Conservation (phyloP, 2,113 vertebrate species). For the Crocuta crocuta region DNA sequence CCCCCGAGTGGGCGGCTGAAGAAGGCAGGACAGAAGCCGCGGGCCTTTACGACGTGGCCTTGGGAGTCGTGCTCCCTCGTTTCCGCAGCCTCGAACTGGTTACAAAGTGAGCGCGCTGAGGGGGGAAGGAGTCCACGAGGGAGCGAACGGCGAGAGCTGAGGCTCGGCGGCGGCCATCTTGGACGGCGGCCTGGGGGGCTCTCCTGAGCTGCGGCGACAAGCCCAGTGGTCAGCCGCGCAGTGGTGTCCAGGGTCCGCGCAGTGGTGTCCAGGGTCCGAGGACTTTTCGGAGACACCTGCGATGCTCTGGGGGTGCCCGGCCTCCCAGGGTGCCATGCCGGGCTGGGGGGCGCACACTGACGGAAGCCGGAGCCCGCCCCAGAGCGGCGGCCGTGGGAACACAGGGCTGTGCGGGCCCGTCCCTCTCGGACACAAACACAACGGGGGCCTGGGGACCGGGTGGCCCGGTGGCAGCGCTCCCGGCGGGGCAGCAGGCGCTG, state of each 20-base stretch:
- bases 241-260: no score
- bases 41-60: accelerated
- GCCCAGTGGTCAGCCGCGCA: accelerated
- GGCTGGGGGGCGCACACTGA: accelerated
- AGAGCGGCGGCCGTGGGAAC: accelerated
- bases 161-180: accelerated
- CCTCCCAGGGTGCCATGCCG: no score
- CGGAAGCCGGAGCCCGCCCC: neutral
- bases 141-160: accelerated
- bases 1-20: accelerated
- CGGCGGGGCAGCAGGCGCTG: neutral
- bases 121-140: no score
- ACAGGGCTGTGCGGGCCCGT: accelerated
- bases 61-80: accelerated
- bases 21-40: neutral
- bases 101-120: no score
- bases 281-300: neutral
- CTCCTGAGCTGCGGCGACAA: neutral
- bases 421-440: neutral
- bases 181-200: accelerated
- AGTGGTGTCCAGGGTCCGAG: no score
- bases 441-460: accelerated
- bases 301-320: neutral
- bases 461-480: neutral
- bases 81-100: accelerated